phyloP scores from a whole-genome alignment of 2,888 invertebrate genomes.

The Agonum fuliginosum region DNA sequence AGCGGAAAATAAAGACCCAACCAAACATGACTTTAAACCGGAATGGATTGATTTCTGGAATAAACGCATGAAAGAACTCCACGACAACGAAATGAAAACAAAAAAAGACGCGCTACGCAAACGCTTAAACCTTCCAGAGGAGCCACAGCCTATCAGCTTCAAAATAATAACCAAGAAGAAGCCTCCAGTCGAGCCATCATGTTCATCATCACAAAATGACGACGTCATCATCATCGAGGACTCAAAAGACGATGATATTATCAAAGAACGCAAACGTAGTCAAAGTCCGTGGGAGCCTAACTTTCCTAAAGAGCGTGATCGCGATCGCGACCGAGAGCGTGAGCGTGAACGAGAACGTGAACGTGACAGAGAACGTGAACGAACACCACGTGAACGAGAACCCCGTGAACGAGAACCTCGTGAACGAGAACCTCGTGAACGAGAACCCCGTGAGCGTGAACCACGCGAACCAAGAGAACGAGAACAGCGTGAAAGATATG shows the following conservation, averaged over 20 bases:
- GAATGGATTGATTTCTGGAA: constrained; percentile 94
- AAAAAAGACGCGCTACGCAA: constrained; percentile 82
- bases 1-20: constrained; percentile 83
- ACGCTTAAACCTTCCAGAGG: constrained; percentile 71
- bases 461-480: constrained; percentile 52
- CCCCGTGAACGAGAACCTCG: constrained; percentile 63
- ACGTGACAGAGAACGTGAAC: constrained; percentile 56
- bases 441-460: no score
- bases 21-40: constrained; percentile 89
- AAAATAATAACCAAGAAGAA: constrained; percentile 67
- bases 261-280: constrained; percentile 65
- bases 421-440: no score
- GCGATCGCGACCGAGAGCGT: constrained; percentile 53
- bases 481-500: constrained; percentile 43
- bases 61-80: constrained; percentile 85
- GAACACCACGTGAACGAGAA: constrained; percentile 64
- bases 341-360: constrained; percentile 54
- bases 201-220: constrained; percentile 63
- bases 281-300: constrained; percentile 71
- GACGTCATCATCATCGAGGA: constrained; percentile 70
- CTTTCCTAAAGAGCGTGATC: constrained; percentile 35
- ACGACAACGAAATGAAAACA: constrained; percentile 80
- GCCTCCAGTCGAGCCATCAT: constrained; percentile 37
- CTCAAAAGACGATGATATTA: constrained; percentile 65
- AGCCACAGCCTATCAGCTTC: constrained; percentile 70